phyloP scores from a whole-genome alignment of 2,888 invertebrate species.

The Euzophera pinguis region DNA sequence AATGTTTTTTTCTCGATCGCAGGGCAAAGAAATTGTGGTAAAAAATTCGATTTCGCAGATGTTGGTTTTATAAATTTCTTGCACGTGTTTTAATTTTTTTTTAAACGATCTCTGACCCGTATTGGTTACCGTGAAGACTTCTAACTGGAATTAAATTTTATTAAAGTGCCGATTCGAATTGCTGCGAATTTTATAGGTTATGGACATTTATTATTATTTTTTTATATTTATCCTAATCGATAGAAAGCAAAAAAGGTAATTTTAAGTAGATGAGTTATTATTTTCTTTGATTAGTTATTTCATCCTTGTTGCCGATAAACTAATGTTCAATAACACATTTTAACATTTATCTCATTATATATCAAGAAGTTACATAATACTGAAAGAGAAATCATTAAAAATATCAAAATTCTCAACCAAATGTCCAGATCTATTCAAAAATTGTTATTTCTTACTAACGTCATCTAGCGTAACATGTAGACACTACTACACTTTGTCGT shows the following conservation, averaged over 20 bases:
- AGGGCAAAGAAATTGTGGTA: constrained; percentile 55
- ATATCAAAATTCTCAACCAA: not conserved
- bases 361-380: too few species aligned
- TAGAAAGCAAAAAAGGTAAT: too few species aligned
- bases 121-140: constrained; percentile 30
- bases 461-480: not conserved
- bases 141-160: constrained; percentile 13
- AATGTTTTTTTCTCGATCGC: constrained; percentile 47
- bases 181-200: constrained; percentile 23
- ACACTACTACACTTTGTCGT: not conserved
- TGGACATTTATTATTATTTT: not conserved
- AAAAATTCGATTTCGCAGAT: constrained; percentile 75
- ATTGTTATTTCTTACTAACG: not conserved
- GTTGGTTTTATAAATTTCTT: constrained; percentile 76
- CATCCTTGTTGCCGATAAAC: too few species aligned
- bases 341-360: too few species aligned
- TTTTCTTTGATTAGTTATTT: too few species aligned
- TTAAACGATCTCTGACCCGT: constrained; percentile 34
- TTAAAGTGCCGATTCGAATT: constrained; percentile 32
- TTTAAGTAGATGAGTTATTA: too few species aligned
- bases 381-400: not conserved
- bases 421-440: not conserved
- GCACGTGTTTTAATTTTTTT: constrained; percentile 62
- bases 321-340: too few species aligned
- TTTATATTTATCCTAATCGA: not conserved